Base-by-base conservation (phyloP, 2,888 invertebrate genomes). In the Azorinus chamasolen region DNA sequence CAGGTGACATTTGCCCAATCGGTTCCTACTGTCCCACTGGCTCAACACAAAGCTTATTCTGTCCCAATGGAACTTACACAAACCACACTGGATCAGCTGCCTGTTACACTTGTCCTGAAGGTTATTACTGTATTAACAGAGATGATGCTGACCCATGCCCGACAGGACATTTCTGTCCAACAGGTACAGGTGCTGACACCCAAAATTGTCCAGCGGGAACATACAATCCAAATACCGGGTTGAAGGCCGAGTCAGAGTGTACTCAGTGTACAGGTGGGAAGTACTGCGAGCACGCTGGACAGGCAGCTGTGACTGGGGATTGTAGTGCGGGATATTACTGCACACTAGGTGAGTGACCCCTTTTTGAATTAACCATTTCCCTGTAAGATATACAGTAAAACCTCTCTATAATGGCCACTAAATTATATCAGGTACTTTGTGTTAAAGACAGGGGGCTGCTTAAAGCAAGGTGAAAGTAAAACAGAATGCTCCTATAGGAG, bases 321-420 rank as follows among this genome's bases (percentile, higher is more conserved):
- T 92, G 92, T 71, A 48, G 73, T 48, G 86, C 87, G 24, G 91
- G 92, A n/a, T 91, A 90, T 73, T 92, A 88, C 84, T 92, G 92
- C 83, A 84, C 81, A 48, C 68, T 70, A 69, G 90, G 90, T 88
- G 57, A 66, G 79, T 72, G n/a, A n/a, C 0, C 12, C 20, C 16
- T 18, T 39, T 10, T 39, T 32, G 32, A 4, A n/a, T n/a, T n/a
- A n/a, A n/a, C n/a, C n/a, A n/a, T n/a, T n/a, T n/a, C n/a, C n/a
- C n/a, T n/a, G n/a, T n/a, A n/a, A n/a, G n/a, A n/a, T n/a, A n/a
- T 32, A 32, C 4, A 6, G 32, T 32, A 32, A 32, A 4, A 32
- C 10, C 32, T 32, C 32, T 32, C 32, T 32, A 32, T 10, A 32
- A 6, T 32, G 5, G 4, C 5, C 4, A 6, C 10, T 32, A 32